Evolutionary conservation across 2,797 vertebrate genomes (phyloP), one percentile per base, ranked within the genome.

Genomic region (Lithobates pipiens): DNA sequence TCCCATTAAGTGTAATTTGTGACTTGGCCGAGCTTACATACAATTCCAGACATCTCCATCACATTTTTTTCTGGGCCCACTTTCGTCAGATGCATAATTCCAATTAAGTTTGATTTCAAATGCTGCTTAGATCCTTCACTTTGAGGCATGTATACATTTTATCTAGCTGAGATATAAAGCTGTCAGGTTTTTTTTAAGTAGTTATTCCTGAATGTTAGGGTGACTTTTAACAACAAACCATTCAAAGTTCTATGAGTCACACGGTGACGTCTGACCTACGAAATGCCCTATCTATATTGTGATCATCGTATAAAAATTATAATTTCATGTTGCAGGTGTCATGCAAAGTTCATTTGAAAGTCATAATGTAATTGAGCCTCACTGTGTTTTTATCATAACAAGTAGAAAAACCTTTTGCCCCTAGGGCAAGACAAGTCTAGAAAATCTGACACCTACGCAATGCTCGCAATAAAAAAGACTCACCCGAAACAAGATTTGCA

Each of bases 331-430:
- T 71, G 63, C 10, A 78, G 81, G 76, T 83, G 80, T 84, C 81
- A 87, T 68, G 69, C 72, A 84, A 72, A 87, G 86, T 87, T 79
- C 70, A 84, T 76, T 80, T 76, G 70, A 87, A 84, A 84, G 86
- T 87, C 76, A 83, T 78, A 57, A 74, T 54, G 42, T 54, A 74
- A 83, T 83, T 69, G 34, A 83, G n/a, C 50, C 69, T 82, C 25
- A 46, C 34, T 81, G 70, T 65, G 25, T 61, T 54, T 39, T 80
- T 80, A 85, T 39, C 84, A 70, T 79, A 80, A 87, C 76, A 87
- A 80, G 71, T 8, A 42, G 44, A 78, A 78, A 70, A 83, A 84
- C 81, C 76, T 76, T 74, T 68, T 57, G 15, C 50, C 83, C 81
- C 81, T 25, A 71, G 63, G 81, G 76, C 69, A 67, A 87, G 69